Percentiles rank a stretch among this genome's conserved stretches.
Conservation (phyloP, 1,140 invertebrate genomes). For the Macrobrachium nipponense region DNA sequence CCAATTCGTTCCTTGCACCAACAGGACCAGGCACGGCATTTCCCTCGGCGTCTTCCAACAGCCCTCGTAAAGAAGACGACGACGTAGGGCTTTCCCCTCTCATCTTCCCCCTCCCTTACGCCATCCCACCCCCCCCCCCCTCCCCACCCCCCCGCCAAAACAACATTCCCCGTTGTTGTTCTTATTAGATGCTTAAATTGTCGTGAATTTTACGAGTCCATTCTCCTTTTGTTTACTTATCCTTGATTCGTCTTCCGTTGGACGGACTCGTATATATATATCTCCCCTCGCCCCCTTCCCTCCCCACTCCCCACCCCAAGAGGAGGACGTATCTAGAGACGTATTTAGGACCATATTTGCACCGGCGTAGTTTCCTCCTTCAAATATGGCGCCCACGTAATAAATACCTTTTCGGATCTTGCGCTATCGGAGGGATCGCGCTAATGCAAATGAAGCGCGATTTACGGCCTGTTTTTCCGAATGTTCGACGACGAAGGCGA, state of each 20-base stretch:
- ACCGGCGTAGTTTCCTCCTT: slow-evolving; percentile 24
- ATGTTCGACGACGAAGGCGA: too few species aligned
- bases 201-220: neutral
- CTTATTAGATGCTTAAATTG: neutral
- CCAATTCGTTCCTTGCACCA: too few species aligned
- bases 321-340: neutral
- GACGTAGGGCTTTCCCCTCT: neutral
- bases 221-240: neutral
- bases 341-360: neutral
- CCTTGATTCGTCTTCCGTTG: neutral
- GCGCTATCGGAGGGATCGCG: too few species aligned
- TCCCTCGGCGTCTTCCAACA: too few species aligned
- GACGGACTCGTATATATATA: neutral
- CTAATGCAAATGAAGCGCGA: too few species aligned
- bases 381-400: neutral
- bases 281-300: neutral
- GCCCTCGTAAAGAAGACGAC: too few species aligned
- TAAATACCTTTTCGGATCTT: neutral
- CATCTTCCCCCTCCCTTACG: neutral
- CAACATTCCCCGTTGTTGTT: neutral
- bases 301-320: neutral
- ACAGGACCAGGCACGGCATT: too few species aligned
- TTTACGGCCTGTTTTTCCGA: too few species aligned
- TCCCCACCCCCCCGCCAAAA: too few species aligned
- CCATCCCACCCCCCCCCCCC: too few species aligned